Base-by-base conservation (phyloP, 2,113 vertebrate species). In the Mystacornis crossleyi region DNA sequence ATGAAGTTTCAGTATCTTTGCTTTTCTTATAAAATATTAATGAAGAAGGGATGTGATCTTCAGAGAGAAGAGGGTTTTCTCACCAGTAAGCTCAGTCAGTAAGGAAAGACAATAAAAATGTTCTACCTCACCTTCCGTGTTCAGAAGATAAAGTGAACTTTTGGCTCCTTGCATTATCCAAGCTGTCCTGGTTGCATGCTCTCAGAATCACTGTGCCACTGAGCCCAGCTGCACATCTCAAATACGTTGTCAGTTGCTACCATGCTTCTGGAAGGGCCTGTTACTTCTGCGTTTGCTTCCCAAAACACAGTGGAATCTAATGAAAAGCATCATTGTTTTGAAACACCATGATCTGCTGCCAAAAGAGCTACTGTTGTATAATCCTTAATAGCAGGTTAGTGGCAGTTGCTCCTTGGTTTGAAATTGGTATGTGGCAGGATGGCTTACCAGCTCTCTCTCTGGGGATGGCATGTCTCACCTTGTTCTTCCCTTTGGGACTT, bases 331-430 rank as follows among this genome's bases (percentile, higher is more conserved):
- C 69, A 42, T 93, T 96, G 94, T 96, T 96, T 78, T 74, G 81
- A 74, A 95, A 81, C 45, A 69, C 61, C 8, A 0, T 53, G 65
- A 69, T 94, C 55, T 69, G 77, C 89, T 91, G 93, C 91, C 93
- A 94, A 65, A 95, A 84, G 77, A 89, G 61, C 81, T 93, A 15
- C 89, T 91, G 57, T 85, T 96, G 81, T 87, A 36, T 93, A 95
- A 97, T 86, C 80, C 55, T 77, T 95, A 90, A 93, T 89, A 94
- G 91, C 77, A 93, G 83, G 61, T 94, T 94, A 42, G 81, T 84
- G 83, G 81, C 93, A 71, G 70, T 89, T 86, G 47, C 72, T 81
- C 60, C 86, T 85, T 64, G 61, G 43, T 81, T 90, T 67, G 89
- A 60, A 86, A 18, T 64, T 1, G 18, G 47, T 69, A 51, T 79